Conservation (phyloP, 2,888 invertebrate genomes). For the Chloroclystis v-ata region DNA sequence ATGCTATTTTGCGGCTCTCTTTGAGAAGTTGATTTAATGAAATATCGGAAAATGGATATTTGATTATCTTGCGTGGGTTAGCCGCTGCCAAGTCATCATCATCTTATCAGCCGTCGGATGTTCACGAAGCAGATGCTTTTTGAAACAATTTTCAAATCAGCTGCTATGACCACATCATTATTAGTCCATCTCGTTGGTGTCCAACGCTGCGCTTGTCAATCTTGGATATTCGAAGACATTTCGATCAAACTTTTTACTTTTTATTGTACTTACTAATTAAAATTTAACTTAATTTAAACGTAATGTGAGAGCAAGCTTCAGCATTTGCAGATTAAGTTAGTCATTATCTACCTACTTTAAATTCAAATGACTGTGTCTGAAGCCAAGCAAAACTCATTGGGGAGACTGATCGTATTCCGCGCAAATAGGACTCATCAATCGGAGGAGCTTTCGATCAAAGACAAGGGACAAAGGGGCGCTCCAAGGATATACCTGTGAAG, state of each 20-base stretch:
- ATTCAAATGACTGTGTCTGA: constrained; percentile 22
- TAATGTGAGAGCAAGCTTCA: neutral
- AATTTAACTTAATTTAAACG: too few relatives aligned
- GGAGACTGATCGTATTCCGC: constrained; percentile 47
- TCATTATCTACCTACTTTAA: constrained; percentile 15
- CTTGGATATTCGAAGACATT: too few relatives aligned
- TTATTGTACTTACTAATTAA: too few relatives aligned
- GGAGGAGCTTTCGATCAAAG: constrained; percentile 66
- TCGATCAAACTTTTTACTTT: too few relatives aligned
- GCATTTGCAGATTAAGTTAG: constrained; percentile 14
- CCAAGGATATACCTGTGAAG: constrained; percentile 53
- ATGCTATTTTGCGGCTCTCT: constrained; percentile 69
- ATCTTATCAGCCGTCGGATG: too few relatives aligned
- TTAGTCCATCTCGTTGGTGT: too few relatives aligned
- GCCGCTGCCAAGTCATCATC: too few relatives aligned
- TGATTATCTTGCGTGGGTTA: constrained; percentile 24
- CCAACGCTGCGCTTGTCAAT: too few relatives aligned
- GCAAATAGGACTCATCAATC: constrained; percentile 71
- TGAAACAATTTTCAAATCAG: too few relatives aligned
- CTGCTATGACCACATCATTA: too few relatives aligned
- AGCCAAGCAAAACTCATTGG: constrained; percentile 52
- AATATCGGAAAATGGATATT: constrained; percentile 42
- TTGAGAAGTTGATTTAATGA: constrained; percentile 60
- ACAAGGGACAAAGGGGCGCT: constrained; percentile 64
- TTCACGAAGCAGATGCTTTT: too few relatives aligned